Evolutionary conservation across 1,140 invertebrate genomes (phyloP), one percentile per base, ranked within the genome.

Genomic region (Cryptotermes secundus): DNA sequence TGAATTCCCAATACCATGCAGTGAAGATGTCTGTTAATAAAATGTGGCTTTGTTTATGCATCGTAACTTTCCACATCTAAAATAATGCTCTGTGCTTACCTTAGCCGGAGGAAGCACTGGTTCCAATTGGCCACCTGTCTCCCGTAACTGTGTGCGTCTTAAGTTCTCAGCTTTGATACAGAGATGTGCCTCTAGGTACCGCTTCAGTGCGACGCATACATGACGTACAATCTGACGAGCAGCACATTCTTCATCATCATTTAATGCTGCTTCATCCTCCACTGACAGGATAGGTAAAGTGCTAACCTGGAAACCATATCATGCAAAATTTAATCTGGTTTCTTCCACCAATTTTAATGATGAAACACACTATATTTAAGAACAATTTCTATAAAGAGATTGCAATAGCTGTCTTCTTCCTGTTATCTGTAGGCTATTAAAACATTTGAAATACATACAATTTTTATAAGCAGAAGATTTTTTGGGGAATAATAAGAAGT

Each of bases 161-260:
- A 98, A 91, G 85, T 95, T 94, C 85, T 97, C 96, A 22, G 95
- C 95, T 88, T 97, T 96, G 65, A 95, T 91, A 86, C 95, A 93
- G 49, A 99, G 90, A 90, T 99, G 98, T 3, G 96, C 95, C 89
- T 99, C 97, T 89, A 98, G 95, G 87, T 99, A 99, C 85, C 95
- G 93, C 88, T 97, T 96, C 1, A 99, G 91, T 4, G 97, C 96
- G 12, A 96, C 94, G 87, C 96, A 97, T 4, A 99, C 97, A 89
- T 99, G 97, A 22, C 97, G 90, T 1, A 98, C 96, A 81, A 97
- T 96, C 90, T 99, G 98, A n/a, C 97, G 89, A n/a, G 96, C 96
- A 3, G 97, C 95, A 88, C 96, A 97, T 85, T 97, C 95, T 88
- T 97, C 95, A 89, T 98, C 97, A 87, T 98, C 97, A 85, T 95